Percentiles rank a stretch among this genome's conserved stretches.
Conservation (phyloP, 2,113 vertebrate species). For the Tiliqua scincoides region DNA sequence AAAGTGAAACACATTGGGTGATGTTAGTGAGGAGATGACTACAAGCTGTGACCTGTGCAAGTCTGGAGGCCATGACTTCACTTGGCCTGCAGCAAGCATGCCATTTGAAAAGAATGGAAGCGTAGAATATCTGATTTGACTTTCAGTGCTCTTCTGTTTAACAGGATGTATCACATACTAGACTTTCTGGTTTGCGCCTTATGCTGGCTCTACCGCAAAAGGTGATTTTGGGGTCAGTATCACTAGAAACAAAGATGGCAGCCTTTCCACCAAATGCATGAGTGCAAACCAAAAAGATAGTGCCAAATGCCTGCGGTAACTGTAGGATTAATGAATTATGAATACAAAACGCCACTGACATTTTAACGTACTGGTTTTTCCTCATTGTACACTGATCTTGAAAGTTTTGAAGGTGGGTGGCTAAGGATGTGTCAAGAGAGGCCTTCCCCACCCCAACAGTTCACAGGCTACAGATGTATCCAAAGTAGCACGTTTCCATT, state of each 20-base stretch:
- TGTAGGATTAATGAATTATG: background rate
- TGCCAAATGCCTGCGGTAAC: background rate
- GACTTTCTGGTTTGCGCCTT: background rate
- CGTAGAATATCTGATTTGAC: too few species aligned
- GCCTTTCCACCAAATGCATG: background rate
- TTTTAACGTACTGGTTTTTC: background rate
- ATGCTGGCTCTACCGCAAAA: background rate
- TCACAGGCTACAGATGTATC: background rate
- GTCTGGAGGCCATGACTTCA: background rate
- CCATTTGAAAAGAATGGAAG: too few species aligned
- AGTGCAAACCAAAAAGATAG: background rate
- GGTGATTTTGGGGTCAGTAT: background rate
- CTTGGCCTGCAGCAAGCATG: background rate
- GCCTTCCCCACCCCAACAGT: background rate
- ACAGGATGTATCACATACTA: background rate
- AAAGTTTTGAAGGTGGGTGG: accelerated
- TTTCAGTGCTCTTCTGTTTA: background rate
- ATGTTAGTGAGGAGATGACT: too few species aligned
- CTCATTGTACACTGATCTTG: accelerated
- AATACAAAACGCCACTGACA: background rate
- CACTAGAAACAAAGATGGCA: background rate
- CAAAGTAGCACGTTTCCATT: background rate
- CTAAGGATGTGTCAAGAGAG: background rate
- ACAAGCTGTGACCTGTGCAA: background rate
- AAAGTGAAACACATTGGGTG: background rate